Evolutionary conservation across 2,888 invertebrate species (phyloP).

Genomic region (Campoplex nolae): DNA sequence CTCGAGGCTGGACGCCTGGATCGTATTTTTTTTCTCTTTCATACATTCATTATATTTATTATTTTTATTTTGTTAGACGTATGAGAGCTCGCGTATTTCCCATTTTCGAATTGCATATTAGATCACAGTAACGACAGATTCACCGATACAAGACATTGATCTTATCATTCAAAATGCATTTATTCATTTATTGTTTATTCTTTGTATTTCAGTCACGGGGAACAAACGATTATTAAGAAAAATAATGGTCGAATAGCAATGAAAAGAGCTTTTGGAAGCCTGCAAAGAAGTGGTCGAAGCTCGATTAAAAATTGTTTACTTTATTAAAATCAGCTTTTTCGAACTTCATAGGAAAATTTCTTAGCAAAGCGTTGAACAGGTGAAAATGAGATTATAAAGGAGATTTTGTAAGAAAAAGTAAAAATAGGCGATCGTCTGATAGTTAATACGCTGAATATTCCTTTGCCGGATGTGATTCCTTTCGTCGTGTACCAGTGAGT

Average conservation of each 20-base stretch:
- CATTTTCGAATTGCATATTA: conserved; percentile 10
- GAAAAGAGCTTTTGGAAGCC: neutral
- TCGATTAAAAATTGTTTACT: neutral
- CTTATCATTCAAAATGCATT: neutral
- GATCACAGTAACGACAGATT: conserved; percentile 28
- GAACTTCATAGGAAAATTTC: neutral
- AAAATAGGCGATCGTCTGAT: neutral
- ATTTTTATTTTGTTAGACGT: neutral
- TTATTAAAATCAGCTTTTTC: neutral
- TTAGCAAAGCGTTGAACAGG: neutral
- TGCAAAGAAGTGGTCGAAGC: neutral
- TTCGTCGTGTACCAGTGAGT: conserved; percentile 52
- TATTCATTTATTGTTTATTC: neutral
- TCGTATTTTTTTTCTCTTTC: conserved; percentile 29
- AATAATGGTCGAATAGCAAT: neutral
- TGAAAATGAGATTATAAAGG: neutral
- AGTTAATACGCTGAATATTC: conserved; percentile 19
- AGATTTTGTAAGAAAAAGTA: neutral
- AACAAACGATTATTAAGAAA: neutral
- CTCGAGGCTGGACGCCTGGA: conserved; percentile 46
- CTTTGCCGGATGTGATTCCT: neutral
- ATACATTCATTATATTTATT: conserved; percentile 14
- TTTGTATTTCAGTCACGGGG: neutral
- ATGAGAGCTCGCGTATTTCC: neutral
- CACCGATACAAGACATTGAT: conserved; percentile 21